Conservation (phyloP, 2,797 vertebrate genomes). For the Lycodopsis pacificus region DNA sequence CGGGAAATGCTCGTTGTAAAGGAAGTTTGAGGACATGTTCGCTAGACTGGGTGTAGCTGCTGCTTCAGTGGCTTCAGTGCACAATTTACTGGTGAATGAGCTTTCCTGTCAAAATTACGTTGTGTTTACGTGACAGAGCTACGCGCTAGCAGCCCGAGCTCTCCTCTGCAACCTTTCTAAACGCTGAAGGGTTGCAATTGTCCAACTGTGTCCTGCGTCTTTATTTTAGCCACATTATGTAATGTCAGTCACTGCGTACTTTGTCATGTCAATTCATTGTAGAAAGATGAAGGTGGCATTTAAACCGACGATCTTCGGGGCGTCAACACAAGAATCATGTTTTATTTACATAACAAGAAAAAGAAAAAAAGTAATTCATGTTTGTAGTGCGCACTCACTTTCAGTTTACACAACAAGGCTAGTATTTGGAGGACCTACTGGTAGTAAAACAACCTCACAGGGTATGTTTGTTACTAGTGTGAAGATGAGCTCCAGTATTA, state of each 20-base stretch:
- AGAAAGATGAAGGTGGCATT: not conserved
- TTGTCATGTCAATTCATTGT: not conserved
- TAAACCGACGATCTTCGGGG: not conserved
- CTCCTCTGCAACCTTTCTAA: not conserved
- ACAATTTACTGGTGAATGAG: not conserved
- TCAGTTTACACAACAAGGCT: not conserved
- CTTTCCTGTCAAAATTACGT: not conserved
- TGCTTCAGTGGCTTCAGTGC: not conserved
- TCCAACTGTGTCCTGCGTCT: conserved; percentile 9
- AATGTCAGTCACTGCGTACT: conserved; percentile 25
- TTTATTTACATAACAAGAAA: not conserved
- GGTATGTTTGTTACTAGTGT: not conserved
- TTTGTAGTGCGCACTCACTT: not conserved
- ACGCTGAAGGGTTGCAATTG: not conserved
- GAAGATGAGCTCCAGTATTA: not conserved
- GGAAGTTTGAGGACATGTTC: conserved; percentile 45
- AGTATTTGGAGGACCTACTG: not conserved
- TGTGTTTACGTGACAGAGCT: not conserved
- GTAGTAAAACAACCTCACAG: not conserved
- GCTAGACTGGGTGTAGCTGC: not conserved
- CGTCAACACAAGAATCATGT: not conserved
- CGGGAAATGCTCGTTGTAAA: conserved; percentile 6
- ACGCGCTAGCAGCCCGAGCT: no score
- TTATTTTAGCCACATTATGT: conserved; percentile 22
- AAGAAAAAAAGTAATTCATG: not conserved